A percentile compares a stretch with the other conserved stretches of the same genome.
These are phyloP conservation scores for Hydroisotoma schaefferi DNA, from an alignment of 2,888 invertebrate genomes.

Conservation along the genomic window DNA sequence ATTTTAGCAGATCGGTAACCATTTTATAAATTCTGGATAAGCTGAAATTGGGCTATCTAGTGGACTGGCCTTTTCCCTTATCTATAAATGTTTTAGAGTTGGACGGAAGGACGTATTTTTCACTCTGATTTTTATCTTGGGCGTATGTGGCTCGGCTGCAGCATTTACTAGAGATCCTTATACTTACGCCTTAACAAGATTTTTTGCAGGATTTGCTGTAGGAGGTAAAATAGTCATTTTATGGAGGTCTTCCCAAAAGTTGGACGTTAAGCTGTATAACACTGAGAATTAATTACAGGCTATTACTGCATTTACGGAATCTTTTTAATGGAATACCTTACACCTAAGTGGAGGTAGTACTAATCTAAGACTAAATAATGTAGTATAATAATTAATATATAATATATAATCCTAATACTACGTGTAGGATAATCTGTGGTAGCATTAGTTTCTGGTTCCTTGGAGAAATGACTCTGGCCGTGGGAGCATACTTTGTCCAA, in stretches of 20 bases:
- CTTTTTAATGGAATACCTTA: constrained; percentile 14
- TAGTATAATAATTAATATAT: too few relatives aligned
- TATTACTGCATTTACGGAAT: constrained; percentile 12
- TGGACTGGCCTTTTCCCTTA: too few relatives aligned
- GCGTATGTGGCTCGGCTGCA: neutral
- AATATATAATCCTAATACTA: too few relatives aligned
- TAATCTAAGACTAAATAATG: too few relatives aligned
- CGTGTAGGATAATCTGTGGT: constrained; percentile 8
- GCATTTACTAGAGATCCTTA: constrained; percentile 6
- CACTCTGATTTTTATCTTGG: constrained; percentile 5
- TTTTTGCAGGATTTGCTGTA: constrained; percentile 18
- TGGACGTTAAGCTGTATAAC: too few relatives aligned
- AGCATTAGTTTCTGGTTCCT: constrained; percentile 9
- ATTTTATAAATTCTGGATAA: too few relatives aligned
- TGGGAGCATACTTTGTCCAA: neutral
- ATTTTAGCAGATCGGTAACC: constrained; percentile 29
- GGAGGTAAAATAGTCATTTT: constrained; percentile 3
- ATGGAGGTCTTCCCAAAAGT: too few relatives aligned
- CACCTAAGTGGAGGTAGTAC: too few relatives aligned
- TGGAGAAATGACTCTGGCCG: constrained; percentile 5
- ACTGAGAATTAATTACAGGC: neutral
- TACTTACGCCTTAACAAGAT: constrained; percentile 10
- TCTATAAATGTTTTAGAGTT: too few relatives aligned
- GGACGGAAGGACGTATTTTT: constrained; percentile 11
- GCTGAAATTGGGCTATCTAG: too few relatives aligned